Conservation (phyloP, 1,140 invertebrate genomes). For the Drosophila carrolli region DNA sequence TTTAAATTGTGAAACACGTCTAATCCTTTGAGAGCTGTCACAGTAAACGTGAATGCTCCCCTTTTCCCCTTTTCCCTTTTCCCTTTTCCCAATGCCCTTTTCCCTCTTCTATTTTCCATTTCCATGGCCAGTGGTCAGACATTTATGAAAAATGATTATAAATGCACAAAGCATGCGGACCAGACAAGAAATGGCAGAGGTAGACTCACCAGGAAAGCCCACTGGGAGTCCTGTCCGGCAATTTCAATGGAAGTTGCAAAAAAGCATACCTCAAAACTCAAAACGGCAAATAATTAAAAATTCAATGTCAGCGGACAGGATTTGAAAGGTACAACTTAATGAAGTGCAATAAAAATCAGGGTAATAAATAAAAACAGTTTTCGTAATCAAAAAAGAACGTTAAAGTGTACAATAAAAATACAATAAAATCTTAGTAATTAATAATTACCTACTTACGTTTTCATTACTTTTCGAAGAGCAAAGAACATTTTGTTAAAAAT, state of each 20-base stretch:
- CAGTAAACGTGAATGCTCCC: conserved; percentile 59
- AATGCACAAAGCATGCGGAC: conserved; percentile 74
- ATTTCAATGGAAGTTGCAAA: conserved; percentile 60
- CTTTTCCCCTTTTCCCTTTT: neutral
- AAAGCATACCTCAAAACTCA: conserved; percentile 50
- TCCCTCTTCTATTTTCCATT: neutral
- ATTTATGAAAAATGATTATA: conserved; percentile 82
- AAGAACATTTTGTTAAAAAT: too few relatives aligned
- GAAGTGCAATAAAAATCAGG: conserved; percentile 5
- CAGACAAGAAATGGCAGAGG: conserved; percentile 25
- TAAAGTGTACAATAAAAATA: neutral
- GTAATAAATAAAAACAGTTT: conserved; percentile 10
- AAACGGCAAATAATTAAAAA: conserved; percentile 61
- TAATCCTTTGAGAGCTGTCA: conserved; percentile 84
- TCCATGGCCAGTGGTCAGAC: conserved; percentile 58
- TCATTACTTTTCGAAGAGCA: too few relatives aligned
- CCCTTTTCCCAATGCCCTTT: neutral
- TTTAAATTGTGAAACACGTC: conserved; percentile 83
- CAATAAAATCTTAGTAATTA: too few relatives aligned
- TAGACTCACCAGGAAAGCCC: conserved; percentile 3
- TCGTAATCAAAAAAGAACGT: neutral
- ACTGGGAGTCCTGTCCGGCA: conserved; percentile 4
- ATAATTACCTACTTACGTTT: too few relatives aligned
- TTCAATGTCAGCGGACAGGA: conserved; percentile 11
- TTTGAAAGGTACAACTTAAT: neutral